phyloP scores from a whole-genome alignment of 2,113 vertebrate species.

The Garra rufa region DNA sequence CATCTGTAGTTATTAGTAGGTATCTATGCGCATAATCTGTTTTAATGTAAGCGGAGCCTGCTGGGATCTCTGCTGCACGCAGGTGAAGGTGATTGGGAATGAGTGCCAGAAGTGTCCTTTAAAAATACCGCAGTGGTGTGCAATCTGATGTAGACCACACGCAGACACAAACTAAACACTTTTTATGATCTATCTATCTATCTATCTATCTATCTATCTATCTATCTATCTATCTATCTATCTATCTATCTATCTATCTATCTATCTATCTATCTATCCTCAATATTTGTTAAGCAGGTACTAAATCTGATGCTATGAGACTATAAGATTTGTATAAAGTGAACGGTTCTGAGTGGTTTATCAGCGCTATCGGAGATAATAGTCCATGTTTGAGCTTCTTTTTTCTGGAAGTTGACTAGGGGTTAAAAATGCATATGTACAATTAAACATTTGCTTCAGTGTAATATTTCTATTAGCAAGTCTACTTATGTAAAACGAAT shows the following conservation, averaged over 20 bases:
- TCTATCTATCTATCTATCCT: slow-evolving; percentile 38
- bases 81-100: slow-evolving; percentile 64
- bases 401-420: not conserved
- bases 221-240: slow-evolving; percentile 35
- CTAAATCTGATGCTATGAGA: not conserved
- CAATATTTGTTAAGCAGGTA: not conserved
- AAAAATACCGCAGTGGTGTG: slow-evolving; percentile 66
- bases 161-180: not conserved
- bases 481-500: not conserved
- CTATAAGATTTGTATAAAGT: not conserved
- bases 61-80: slow-evolving; percentile 30
- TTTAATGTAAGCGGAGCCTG: slow-evolving; percentile 1
- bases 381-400: not conserved
- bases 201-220: slow-evolving; percentile 35
- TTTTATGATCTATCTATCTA: too few species aligned
- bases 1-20: not conserved
- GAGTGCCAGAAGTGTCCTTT: slow-evolving; percentile 47
- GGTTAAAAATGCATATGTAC: not conserved
- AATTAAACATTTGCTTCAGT: not conserved
- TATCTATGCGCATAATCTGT: not conserved
- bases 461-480: not conserved
- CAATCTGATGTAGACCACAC: slow-evolving; percentile 11
- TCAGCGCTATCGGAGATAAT: not conserved
- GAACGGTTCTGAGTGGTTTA: not conserved
- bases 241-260: slow-evolving; percentile 44